Evolutionary conservation across 2,113 vertebrate species (phyloP).

Genomic region (Xiphophorus maculatus): DNA sequence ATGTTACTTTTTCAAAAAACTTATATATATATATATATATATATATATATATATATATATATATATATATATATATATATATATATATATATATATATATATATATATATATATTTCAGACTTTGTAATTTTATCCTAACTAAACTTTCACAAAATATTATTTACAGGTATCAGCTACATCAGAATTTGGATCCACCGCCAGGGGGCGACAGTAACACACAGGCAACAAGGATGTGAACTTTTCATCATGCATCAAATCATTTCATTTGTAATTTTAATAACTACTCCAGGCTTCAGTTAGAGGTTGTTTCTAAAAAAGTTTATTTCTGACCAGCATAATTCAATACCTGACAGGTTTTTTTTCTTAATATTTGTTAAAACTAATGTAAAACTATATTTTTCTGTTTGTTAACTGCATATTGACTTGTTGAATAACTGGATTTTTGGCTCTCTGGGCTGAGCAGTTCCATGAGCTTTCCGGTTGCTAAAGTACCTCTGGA

Average conservation of each 20-base stretch:
- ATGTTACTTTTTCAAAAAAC: not conserved
- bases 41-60: too few species aligned
- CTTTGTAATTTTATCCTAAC: not conserved
- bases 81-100: too few species aligned
- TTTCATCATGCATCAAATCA: not conserved
- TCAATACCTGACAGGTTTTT: not conserved
- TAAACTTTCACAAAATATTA: too few species aligned
- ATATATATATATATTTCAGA: not conserved
- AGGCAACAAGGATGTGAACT: not conserved
- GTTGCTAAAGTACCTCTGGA: not conserved
- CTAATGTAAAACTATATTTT: not conserved
- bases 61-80: too few species aligned
- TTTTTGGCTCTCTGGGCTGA: not conserved
- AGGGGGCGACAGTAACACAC: slow-evolving; percentile 8
- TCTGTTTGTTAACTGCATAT: not conserved
- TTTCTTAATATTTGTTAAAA: not conserved
- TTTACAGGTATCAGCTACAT: too few species aligned
- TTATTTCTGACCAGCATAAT: not conserved
- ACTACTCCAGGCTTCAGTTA: not conserved
- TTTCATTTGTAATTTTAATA: not conserved
- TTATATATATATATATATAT: too few species aligned
- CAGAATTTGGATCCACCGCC: not conserved
- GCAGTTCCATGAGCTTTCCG: not conserved
- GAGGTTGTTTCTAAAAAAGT: not conserved
- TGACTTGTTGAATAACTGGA: not conserved